Evolutionary conservation across 1,140 invertebrate species (phyloP), one percentile per base, ranked within the genome.

Genomic region (Maniola jurtina): DNA sequence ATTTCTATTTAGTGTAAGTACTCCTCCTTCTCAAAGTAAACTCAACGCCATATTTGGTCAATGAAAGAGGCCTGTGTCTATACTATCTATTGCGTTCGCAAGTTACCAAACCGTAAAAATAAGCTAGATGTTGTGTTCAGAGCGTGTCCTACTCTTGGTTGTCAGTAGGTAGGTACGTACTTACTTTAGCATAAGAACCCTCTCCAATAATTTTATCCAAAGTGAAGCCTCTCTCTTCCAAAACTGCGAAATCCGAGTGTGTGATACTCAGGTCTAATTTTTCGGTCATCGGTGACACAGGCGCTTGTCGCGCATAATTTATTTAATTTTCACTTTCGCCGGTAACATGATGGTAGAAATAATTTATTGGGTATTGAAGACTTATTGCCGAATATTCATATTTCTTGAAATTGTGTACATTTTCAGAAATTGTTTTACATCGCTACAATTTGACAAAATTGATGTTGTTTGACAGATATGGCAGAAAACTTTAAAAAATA

Each of bases 111-210:
- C n/a, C n/a, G n/a, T n/a, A n/a, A n/a, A n/a, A n/a, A n/a, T n/a
- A n/a, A n/a, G n/a, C n/a, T n/a, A n/a, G n/a, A n/a, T n/a, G n/a
- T n/a, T n/a, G n/a, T n/a, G n/a, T n/a, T n/a, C n/a, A n/a, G n/a
- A n/a, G n/a, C n/a, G n/a, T n/a, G 38, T 40, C 10, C 38, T 40
- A 40, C 38, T 40, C 38, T 40, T 7, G 38, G 38, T 40, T 40
- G 6, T 40, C 7, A 40, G 38, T 9, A n/a, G n/a, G n/a, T n/a
- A n/a, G n/a, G n/a, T 40, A 40, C 38, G 0, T 38, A 38, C 57
- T 75, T 79, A 90, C 87, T 80, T 88, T 90, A 61, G 86, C 87
- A 66, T 90, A 90, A 11, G 88, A 89, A 13, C 87, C 88, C 76
- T 89, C 82, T 40, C 89, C 86, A 33, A 89, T 73, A 8, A 84